Evolutionary conservation across 2,888 invertebrate species (phyloP).

Genomic region (Lasioglossum morio): DNA sequence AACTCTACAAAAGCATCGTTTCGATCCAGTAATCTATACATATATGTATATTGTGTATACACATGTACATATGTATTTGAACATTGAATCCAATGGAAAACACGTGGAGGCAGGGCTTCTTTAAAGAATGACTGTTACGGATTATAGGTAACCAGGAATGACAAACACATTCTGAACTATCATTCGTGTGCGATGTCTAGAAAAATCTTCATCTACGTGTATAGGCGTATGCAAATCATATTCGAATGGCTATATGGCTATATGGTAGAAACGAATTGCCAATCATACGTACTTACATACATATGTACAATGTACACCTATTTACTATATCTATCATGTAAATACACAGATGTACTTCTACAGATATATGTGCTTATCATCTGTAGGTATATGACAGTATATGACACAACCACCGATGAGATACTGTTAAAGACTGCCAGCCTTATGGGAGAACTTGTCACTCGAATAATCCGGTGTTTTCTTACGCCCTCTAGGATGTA

Average conservation of each 20-base stretch:
- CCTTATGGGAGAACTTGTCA: no score
- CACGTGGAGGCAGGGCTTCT: background rate
- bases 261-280: background rate
- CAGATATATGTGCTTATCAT: no score
- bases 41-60: background rate
- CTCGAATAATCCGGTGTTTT: no score
- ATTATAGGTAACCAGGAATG: background rate
- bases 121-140: background rate
- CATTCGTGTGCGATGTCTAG: background rate
- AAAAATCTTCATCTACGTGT: background rate
- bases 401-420: no score
- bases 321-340: no score
- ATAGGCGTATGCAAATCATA: background rate
- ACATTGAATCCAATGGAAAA: background rate
- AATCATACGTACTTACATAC: no score
- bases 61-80: background rate
- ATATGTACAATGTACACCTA: no score
- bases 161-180: background rate
- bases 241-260: no score
- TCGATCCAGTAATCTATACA: background rate
- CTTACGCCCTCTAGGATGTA: no score
- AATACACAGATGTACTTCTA: no score
- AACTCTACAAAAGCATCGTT: background rate
- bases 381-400: no score
- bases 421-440: no score